Evolutionary conservation across 2,888 invertebrate genomes (phyloP).

Genomic region (Smittia aterrima): DNA sequence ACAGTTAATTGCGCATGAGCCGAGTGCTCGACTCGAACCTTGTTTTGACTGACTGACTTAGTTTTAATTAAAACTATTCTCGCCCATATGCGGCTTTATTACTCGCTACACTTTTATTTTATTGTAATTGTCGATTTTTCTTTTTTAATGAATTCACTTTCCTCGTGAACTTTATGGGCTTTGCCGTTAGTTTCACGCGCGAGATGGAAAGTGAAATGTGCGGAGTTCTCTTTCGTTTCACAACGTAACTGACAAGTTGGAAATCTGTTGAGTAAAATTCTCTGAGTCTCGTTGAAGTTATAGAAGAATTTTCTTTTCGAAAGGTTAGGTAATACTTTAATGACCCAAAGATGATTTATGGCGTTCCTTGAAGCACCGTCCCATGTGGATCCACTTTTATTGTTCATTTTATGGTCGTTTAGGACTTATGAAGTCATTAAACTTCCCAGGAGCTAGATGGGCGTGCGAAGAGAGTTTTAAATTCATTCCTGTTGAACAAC

Average conservation of each 20-base stretch:
- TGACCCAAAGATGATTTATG: no score
- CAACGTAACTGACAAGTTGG: no score
- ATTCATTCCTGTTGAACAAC: not conserved
- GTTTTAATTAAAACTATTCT: not conserved
- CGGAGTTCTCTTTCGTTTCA: no score
- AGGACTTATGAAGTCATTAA: not conserved
- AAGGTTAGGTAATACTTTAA: no score
- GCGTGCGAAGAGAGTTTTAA: not conserved
- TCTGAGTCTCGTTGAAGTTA: no score
- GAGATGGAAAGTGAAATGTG: no score
- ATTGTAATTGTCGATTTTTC: not conserved
- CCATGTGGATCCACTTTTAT: no score
- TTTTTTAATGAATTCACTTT: not conserved
- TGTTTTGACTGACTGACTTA: conserved; percentile 1
- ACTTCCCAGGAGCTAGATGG: not conserved
- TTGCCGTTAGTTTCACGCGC: no score
- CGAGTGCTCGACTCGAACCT: not conserved
- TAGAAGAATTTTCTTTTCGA: no score
- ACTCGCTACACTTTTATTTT: not conserved
- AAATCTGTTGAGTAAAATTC: no score
- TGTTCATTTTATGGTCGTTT: no score
- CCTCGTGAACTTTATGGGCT: not conserved
- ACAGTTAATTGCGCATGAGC: not conserved
- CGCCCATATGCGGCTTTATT: not conserved
- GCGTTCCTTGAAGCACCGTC: no score